These are phyloP conservation scores for Tenthredo notha DNA, from an alignment of 2,888 invertebrate species.

Conservation along the genomic window DNA sequence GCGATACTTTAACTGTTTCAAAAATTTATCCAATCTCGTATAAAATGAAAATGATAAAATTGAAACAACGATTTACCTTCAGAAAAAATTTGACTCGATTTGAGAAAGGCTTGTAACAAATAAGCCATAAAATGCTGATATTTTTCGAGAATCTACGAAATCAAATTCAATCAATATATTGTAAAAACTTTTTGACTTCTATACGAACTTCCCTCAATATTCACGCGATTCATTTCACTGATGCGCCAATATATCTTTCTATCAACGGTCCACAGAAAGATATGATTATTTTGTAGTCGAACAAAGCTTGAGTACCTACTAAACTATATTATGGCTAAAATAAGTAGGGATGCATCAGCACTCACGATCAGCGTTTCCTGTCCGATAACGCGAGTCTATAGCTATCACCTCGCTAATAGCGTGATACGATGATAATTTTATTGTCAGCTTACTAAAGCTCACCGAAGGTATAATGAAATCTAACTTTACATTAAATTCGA, in stretches of 20 bases:
- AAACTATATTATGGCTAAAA: conserved; percentile 9
- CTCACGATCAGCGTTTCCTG: background rate
- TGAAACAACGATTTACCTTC: background rate
- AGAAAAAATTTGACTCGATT: too few relatives aligned
- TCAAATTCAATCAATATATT: too few relatives aligned
- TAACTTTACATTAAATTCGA: background rate
- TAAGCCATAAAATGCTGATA: too few relatives aligned
- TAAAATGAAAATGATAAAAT: background rate
- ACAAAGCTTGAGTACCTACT: conserved; percentile 8
- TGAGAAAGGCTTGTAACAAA: too few relatives aligned
- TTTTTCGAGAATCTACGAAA: too few relatives aligned
- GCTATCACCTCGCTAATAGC: background rate
- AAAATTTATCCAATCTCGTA: background rate
- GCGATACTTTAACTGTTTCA: background rate
- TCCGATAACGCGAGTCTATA: conserved; percentile 1
- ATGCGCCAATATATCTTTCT: background rate
- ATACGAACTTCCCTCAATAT: background rate
- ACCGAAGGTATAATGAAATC: background rate
- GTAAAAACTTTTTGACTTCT: background rate
- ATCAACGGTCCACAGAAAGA: background rate
- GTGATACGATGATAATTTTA: background rate
- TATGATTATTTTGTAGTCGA: background rate
- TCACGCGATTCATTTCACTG: background rate
- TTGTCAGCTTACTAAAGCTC: background rate
- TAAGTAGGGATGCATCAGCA: conserved; percentile 7